phyloP scores from a whole-genome alignment of 2,797 vertebrate genomes.

The Eulemur coronatus region DNA sequence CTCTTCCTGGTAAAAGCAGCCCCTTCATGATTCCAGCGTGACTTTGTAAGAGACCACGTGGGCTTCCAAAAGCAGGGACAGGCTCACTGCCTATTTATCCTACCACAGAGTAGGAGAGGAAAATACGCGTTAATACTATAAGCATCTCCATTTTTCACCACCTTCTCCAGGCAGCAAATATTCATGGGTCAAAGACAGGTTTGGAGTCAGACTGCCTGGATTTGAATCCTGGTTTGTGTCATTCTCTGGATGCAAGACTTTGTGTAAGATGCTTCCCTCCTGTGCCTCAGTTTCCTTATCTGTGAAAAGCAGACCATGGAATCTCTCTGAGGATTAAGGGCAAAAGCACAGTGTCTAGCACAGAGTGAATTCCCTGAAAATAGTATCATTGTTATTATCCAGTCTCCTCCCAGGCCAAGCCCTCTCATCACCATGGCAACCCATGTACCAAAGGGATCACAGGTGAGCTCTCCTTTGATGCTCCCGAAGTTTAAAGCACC shows the following conservation, averaged over 20 bases:
- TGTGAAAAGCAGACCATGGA: neutral
- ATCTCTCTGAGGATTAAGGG: neutral
- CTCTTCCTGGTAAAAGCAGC: neutral
- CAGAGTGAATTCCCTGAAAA: neutral
- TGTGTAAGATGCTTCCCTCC: neutral
- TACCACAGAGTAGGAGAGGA: neutral
- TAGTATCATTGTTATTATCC: neutral
- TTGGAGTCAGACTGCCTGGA: neutral
- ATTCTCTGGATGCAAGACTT: neutral
- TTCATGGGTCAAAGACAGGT: neutral
- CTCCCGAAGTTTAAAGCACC: neutral
- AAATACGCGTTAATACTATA: rapidly evolving
- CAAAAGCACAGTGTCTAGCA: neutral
- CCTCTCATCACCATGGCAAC: slow-evolving; percentile 30
- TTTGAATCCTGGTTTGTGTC: neutral
- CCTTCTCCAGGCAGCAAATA: neutral
- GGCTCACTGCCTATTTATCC: neutral
- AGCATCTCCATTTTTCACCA: rapidly evolving
- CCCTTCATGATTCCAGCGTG: neutral
- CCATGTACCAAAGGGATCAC: neutral
- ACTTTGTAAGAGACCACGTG: neutral
- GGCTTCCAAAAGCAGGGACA: neutral
- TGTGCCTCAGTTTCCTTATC: neutral
- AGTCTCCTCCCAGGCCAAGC: neutral
- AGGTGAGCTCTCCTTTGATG: neutral